phyloP scores from a whole-genome alignment of 2,888 invertebrate species.

The Monoplex corrugatus region DNA sequence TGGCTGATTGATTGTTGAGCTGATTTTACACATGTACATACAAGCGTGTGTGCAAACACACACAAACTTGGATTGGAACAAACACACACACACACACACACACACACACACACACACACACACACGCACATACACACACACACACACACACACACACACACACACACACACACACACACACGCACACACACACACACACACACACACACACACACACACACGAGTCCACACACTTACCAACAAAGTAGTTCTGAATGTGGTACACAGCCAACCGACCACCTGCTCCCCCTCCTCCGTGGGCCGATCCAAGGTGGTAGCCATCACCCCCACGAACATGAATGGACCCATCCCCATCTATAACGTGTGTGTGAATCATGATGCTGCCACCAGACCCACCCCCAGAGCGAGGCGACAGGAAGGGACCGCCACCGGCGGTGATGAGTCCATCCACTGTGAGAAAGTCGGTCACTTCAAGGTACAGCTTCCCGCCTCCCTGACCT shows the following conservation, averaged over 20 bases:
- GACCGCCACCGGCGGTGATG: conserved; percentile 65
- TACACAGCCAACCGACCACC: conserved; percentile 69
- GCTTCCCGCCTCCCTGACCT: conserved; percentile 67
- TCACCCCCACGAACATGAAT: conserved; percentile 67
- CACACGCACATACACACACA: too few species aligned
- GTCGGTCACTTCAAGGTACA: conserved; percentile 63
- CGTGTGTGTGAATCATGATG: conserved; percentile 65
- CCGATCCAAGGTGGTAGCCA: conserved; percentile 60
- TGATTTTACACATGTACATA: too few species aligned
- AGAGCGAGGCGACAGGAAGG: conserved; percentile 64
- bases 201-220: conserved; percentile 4
- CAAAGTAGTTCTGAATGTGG: conserved; percentile 68
- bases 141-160: too few species aligned
- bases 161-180: background rate
- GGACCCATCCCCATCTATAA: conserved; percentile 67
- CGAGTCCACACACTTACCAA: conserved; percentile 61
- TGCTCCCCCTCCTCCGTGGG: conserved; percentile 70
- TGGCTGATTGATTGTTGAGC: too few species aligned
- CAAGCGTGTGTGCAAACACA: too few species aligned
- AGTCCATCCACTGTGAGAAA: conserved; percentile 68
- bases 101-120: too few species aligned
- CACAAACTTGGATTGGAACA: too few species aligned
- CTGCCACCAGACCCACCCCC: conserved; percentile 75
- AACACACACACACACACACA: too few species aligned
- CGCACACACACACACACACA: background rate